phyloP scores from a whole-genome alignment of 2,888 invertebrate genomes.

The Spisula subtruncata region DNA sequence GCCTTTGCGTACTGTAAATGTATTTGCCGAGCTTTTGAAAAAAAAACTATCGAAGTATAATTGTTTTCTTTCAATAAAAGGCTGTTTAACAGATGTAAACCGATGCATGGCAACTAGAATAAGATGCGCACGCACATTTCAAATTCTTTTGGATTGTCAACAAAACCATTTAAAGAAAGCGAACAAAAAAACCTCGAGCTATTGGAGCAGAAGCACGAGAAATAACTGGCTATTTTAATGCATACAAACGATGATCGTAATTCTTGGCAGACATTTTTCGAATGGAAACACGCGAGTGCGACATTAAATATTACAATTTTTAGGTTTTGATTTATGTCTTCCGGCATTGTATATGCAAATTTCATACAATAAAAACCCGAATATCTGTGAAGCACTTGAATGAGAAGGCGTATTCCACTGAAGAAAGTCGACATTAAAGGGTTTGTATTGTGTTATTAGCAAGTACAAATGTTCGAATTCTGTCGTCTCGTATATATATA shows the following conservation, averaged over 20 bases:
- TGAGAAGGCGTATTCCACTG: background rate
- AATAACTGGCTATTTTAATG: constrained; percentile 20
- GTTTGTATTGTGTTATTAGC: background rate
- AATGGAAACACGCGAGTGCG: constrained; percentile 9
- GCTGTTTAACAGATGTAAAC: background rate
- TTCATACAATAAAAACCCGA: constrained; percentile 17
- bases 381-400: background rate
- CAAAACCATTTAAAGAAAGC: background rate
- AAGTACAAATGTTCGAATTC: background rate
- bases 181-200: background rate
- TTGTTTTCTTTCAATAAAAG: too few species aligned
- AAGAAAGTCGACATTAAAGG: background rate
- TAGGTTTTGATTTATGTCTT: background rate
- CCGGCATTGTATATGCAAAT: background rate
- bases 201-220: background rate
- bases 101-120: background rate
- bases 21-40: too few species aligned
- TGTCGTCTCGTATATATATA: background rate
- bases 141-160: background rate
- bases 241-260: constrained; percentile 34
- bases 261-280: background rate
- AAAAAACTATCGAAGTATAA: too few species aligned
- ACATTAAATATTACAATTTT: constrained; percentile 32
- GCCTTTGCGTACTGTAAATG: too few species aligned
- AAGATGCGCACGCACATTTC: background rate